phyloP scores from a whole-genome alignment of 2,113 vertebrate genomes.

The Herpetotheres cachinnans region DNA sequence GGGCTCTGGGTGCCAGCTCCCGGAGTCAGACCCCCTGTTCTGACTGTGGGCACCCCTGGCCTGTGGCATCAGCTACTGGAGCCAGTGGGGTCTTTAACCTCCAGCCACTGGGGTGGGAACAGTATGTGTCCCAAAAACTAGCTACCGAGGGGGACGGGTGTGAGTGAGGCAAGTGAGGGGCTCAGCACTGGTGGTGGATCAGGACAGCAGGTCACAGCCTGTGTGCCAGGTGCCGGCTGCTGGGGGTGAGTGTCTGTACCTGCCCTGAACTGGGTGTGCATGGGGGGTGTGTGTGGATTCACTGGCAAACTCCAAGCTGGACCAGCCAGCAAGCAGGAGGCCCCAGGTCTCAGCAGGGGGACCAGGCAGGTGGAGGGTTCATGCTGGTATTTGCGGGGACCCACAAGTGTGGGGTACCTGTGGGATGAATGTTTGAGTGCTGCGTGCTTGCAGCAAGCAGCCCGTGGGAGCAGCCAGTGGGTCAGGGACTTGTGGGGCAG shows the following conservation, averaged over 20 bases:
- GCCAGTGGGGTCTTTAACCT: neutral
- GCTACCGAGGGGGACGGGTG: fast-evolving
- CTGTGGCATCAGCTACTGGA: neutral
- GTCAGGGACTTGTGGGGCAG: fast-evolving
- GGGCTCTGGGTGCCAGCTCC: neutral
- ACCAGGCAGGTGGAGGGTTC: fast-evolving
- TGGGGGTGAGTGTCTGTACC: fast-evolving
- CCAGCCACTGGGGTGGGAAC: neutral
- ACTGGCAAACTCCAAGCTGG: neutral
- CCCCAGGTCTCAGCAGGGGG: fast-evolving
- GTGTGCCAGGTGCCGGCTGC: fast-evolving
- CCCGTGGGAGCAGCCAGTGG: fast-evolving
- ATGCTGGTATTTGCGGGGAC: neutral
- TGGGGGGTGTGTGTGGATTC: fast-evolving
- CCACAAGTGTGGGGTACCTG: fast-evolving
- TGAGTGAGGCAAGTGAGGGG: neutral
- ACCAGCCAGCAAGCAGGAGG: fast-evolving
- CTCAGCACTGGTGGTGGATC: fast-evolving
- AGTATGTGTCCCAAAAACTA: neutral
- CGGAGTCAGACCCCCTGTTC: neutral
- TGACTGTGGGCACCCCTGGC: neutral
- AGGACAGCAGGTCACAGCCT: fast-evolving
- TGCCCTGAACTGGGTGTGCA: fast-evolving
- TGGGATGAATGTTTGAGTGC: neutral
- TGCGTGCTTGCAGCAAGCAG: neutral